Evolutionary conservation across 2,888 invertebrate genomes (phyloP).

Genomic region (Cyrtodaria siliqua): DNA sequence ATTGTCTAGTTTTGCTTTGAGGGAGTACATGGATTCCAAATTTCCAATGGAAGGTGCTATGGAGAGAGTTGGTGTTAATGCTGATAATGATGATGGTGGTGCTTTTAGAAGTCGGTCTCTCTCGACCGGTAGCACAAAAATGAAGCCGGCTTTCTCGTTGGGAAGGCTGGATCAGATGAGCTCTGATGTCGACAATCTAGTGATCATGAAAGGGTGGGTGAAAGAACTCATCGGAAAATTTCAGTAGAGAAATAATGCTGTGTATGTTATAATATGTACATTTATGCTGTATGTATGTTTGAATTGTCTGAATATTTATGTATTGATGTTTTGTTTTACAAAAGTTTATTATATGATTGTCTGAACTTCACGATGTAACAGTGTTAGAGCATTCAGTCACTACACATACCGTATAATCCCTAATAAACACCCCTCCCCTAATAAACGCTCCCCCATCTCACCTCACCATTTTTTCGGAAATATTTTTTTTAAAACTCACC

Average conservation of each 20-base stretch:
- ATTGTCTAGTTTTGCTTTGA: slow-evolving; percentile 34
- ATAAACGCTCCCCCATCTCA: too few relatives aligned
- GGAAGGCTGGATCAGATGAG: slow-evolving; percentile 72
- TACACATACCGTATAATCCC: too few relatives aligned
- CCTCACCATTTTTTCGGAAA: too few relatives aligned
- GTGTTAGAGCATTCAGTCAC: too few relatives aligned
- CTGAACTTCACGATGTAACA: too few relatives aligned
- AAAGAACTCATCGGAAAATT: slow-evolving; percentile 79
- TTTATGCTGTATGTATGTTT: too few relatives aligned
- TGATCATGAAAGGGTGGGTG: slow-evolving; percentile 82
- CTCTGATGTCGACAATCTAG: slow-evolving; percentile 73
- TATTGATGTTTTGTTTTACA: too few relatives aligned
- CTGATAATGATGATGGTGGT: slow-evolving; percentile 22
- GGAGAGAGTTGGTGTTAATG: neutral
- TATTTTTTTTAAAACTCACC: too few relatives aligned
- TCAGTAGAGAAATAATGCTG: slow-evolving; percentile 59
- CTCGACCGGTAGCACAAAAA: slow-evolving; percentile 29
- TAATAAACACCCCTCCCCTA: too few relatives aligned
- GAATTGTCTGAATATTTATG: too few relatives aligned
- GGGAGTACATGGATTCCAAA: slow-evolving; percentile 53
- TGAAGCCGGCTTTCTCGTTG: slow-evolving; percentile 67
- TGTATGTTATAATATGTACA: neutral
- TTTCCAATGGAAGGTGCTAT: slow-evolving; percentile 34
- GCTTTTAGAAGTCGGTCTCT: slow-evolving; percentile 32
- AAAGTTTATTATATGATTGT: too few relatives aligned